These are phyloP conservation scores for Fregetta grallaria DNA, from an alignment of 2,113 vertebrate genomes.

Conservation along the genomic window DNA sequence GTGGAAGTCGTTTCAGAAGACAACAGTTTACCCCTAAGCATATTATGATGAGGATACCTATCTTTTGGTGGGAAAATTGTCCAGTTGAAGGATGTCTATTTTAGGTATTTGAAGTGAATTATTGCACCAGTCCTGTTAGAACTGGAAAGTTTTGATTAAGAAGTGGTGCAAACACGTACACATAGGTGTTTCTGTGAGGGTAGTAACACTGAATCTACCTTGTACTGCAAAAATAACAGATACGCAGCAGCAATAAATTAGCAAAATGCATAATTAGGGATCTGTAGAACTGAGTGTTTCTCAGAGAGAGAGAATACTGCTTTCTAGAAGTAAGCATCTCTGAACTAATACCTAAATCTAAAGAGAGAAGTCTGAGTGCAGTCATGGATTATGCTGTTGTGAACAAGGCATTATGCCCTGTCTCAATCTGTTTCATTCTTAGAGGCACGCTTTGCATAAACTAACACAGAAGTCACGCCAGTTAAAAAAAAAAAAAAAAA, in stretches of 20 bases:
- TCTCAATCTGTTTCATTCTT: constrained; percentile 35
- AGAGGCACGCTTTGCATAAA: constrained; percentile 45
- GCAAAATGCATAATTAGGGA: neutral
- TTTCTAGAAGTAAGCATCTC: constrained; percentile 15
- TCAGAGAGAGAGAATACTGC: neutral
- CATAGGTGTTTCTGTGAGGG: neutral
- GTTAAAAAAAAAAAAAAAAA: neutral
- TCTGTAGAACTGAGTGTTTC: neutral
- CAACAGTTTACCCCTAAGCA: neutral
- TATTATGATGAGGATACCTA: neutral
- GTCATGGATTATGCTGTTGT: neutral
- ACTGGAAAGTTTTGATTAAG: neutral
- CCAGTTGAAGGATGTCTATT: neutral
- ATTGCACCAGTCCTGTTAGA: neutral
- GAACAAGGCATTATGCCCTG: neutral
- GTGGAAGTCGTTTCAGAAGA: neutral
- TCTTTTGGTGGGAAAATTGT: neutral
- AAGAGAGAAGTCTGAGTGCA: neutral
- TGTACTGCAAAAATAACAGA: neutral
- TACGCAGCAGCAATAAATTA: neutral
- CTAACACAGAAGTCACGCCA: neutral
- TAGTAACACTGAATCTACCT: neutral
- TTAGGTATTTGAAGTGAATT: neutral
- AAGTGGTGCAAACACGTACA: neutral
- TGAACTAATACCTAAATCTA: neutral